Base-by-base conservation (phyloP, 2,888 invertebrate genomes). In the Cecidostiba fungosa region DNA sequence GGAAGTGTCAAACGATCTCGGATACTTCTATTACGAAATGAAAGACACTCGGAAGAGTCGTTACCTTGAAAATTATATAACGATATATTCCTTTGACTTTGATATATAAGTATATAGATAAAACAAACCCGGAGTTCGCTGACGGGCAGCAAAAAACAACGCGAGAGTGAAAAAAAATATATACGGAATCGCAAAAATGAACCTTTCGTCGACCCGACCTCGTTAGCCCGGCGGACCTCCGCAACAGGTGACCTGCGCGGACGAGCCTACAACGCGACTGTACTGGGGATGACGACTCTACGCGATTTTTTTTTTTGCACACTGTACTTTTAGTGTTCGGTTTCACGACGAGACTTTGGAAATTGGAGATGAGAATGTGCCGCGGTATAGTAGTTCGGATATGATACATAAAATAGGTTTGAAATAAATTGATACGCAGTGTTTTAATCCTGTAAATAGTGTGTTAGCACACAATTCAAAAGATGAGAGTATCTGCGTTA, bases 221-320 rank as follows among this genome's bases (percentile, higher is more conserved):
- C 79, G 74, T 84, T 84, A 79, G 72, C 47, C 26, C 19, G 39
- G 36, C 12, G 29, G 72, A 39, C 72, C 29, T 62, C 78, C 26
- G 79, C 84, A 84, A 84, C 84, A 84, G 84, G 84, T 84, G 79
- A 84, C 84, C 84, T 69, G 47, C 47, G 70, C n/a, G 62, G 16
- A 23, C 23, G 66, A 66, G 29, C 66, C n/a, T 66, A 66, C 16
- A n/a, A 23, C 14, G 23, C 29, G 66, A 10, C 66, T 66, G 50
- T 50, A 2, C 43, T 1, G 43, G 43, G 12, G 12, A 1, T 12
- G 43, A 12, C 43, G 43, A 43, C 43, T 43, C 43, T 8, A 12
- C 12, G 43, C 43, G 2, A 43, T 12, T 10, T 12, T 43, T 43
- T 43, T 39, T 54, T 59, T 19, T 50, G 19, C 3, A 50, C 19